Percentiles rank a stretch among this genome's conserved stretches.
These are phyloP conservation scores for Andrena marginata DNA, from an alignment of 2,888 invertebrate genomes.

Conservation along the genomic window DNA sequence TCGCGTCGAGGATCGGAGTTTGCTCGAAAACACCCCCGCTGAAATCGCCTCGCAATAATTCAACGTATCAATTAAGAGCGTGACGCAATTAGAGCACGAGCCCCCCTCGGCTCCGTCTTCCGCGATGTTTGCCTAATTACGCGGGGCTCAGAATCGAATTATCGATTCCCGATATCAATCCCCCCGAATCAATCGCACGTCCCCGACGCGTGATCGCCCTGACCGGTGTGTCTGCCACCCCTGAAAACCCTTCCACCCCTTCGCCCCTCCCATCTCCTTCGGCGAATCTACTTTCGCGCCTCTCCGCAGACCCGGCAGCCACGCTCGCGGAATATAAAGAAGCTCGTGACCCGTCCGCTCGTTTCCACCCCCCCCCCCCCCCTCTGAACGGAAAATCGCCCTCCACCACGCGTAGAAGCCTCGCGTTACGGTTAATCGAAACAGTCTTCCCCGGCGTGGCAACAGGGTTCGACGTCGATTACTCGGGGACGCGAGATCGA, in stretches of 20 bases:
- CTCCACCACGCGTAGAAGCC: neutral
- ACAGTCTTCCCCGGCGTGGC: slow-evolving; percentile 5
- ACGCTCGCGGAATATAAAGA: slow-evolving; percentile 29
- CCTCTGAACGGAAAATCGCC: neutral
- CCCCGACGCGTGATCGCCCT: neutral
- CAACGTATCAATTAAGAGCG: slow-evolving; percentile 23
- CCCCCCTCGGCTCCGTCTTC: slow-evolving; percentile 30
- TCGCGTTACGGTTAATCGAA: slow-evolving; percentile 28
- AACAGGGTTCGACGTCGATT: slow-evolving; percentile 37
- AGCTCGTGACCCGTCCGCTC: neutral
- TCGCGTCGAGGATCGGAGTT: neutral
- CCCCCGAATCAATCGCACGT: slow-evolving; percentile 39
- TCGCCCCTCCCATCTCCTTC: neutral
- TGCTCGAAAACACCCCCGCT: neutral
- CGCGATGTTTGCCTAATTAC: slow-evolving; percentile 50
- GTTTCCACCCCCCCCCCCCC: neutral
- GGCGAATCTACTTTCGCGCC: slow-evolving; percentile 19
- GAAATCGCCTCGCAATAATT: slow-evolving; percentile 1
- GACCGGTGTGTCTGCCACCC: neutral
- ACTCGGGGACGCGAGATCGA: slow-evolving; percentile 24
- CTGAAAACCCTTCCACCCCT: slow-evolving; percentile 17
- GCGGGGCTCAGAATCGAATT: slow-evolving; percentile 42
- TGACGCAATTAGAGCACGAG: slow-evolving; percentile 30
- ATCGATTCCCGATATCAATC: slow-evolving; percentile 56
- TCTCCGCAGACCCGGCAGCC: slow-evolving; percentile 1